Conservation (phyloP, 2,113 vertebrate genomes). For the Gobius niger region DNA sequence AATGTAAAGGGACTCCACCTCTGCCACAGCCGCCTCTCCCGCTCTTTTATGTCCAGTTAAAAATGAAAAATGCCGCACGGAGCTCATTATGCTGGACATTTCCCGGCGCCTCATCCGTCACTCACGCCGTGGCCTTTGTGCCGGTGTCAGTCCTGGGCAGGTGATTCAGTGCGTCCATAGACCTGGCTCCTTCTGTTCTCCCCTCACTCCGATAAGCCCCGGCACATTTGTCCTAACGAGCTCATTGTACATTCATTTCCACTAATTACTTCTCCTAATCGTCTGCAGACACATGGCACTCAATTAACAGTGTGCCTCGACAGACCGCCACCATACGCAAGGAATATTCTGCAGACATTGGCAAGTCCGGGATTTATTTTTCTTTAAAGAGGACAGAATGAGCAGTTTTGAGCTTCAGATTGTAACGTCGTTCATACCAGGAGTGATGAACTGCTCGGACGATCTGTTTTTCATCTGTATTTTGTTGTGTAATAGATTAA, state of each 20-base stretch:
- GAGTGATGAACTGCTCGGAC: too few species aligned
- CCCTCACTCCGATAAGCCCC: constrained; percentile 51
- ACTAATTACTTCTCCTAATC: constrained; percentile 67
- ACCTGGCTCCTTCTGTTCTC: constrained; percentile 41
- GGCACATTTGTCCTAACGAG: constrained; percentile 52
- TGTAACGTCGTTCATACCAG: too few species aligned
- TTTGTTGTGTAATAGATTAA: too few species aligned
- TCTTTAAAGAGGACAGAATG: too few species aligned
- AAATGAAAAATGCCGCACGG: constrained; percentile 49
- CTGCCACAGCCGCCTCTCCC: constrained; percentile 22
- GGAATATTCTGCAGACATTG: background rate
- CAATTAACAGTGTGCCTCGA: constrained; percentile 39
- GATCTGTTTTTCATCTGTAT: too few species aligned
- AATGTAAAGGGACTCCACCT: constrained; percentile 25
- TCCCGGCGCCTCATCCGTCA: constrained; percentile 35
- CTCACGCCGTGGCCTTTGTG: constrained; percentile 25
- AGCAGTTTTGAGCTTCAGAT: too few species aligned
- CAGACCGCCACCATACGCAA: background rate
- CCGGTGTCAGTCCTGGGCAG: constrained; percentile 34
- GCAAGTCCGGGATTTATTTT: background rate
- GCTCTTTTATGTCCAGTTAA: constrained; percentile 37
- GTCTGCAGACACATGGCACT: constrained; percentile 55
- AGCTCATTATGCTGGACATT: constrained; percentile 10
- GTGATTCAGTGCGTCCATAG: constrained; percentile 58
- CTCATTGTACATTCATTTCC: constrained; percentile 51